Evolutionary conservation across 35 echinoderm and acorn worm species (phyloP).

Genomic region (Chiridota heheva): DNA sequence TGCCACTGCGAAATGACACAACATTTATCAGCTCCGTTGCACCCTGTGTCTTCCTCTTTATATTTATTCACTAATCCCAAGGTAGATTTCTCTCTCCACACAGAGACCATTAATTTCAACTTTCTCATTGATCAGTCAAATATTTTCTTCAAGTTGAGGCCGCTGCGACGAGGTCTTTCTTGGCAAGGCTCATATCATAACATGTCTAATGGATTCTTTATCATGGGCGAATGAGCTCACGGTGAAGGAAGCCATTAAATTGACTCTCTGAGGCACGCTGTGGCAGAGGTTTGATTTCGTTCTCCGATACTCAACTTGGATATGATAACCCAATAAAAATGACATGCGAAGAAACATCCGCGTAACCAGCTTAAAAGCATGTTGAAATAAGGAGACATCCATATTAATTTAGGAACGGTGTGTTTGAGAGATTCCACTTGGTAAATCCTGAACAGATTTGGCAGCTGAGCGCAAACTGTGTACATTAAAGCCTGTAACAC

Average conservation of each 20-base stretch:
- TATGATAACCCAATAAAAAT: constrained; percentile 65
- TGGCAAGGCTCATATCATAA: constrained; percentile 37
- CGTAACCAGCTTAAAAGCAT: constrained; percentile 62
- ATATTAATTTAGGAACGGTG: constrained; percentile 54
- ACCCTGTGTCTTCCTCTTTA: too few relatives aligned
- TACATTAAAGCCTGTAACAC: constrained; percentile 32
- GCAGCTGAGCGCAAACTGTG: constrained; percentile 51
- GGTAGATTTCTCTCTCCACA: too few relatives aligned
- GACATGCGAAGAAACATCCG: constrained; percentile 51
- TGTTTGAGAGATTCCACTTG: constrained; percentile 31
- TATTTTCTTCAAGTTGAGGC: not conserved
- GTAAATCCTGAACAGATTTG: constrained; percentile 49
- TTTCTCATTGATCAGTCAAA: constrained; percentile 35
- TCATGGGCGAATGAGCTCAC: constrained; percentile 57
- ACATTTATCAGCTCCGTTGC: too few relatives aligned
- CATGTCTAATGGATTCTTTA: constrained; percentile 57
- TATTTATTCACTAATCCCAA: too few relatives aligned
- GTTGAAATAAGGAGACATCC: constrained; percentile 59
- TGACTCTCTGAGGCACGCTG: constrained; percentile 47
- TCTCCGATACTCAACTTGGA: constrained; percentile 34
- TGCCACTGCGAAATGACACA: too few relatives aligned
- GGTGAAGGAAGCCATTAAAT: constrained; percentile 44
- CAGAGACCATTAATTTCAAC: constrained; percentile 47
- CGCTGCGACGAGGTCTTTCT: constrained; percentile 2
- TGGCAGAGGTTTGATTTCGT: constrained; percentile 52